A percentile compares a stretch with the other conserved stretches of the same genome.
Evolutionary conservation across 1,140 invertebrate genomes (phyloP).

Genomic region (Ectropis grisescens): DNA sequence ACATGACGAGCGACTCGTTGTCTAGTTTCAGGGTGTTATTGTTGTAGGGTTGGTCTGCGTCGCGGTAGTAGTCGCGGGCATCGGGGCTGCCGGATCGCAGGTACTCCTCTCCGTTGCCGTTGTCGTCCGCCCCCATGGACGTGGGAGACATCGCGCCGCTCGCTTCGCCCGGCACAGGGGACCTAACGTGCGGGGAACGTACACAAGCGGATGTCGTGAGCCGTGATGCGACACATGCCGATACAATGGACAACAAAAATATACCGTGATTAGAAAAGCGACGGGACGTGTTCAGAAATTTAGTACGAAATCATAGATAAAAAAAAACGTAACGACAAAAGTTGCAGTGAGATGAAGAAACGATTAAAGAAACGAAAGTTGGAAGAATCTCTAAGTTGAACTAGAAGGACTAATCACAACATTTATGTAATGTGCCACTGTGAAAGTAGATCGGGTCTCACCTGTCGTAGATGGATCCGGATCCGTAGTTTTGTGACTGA

Average conservation of each 20-base stretch:
- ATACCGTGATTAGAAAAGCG: slow-evolving; percentile 37
- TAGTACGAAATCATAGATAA: slow-evolving; percentile 13
- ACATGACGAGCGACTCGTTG: slow-evolving; percentile 59
- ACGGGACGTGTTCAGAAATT: slow-evolving; percentile 12
- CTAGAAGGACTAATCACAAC: slow-evolving; percentile 28
- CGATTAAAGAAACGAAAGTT: neutral
- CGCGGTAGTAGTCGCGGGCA: slow-evolving; percentile 51
- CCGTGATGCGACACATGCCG: slow-evolving; percentile 60
- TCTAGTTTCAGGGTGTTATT: slow-evolving; percentile 64
- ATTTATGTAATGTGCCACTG: slow-evolving; percentile 14
- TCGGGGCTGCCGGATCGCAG: slow-evolving; percentile 48
- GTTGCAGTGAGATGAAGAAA: slow-evolving; percentile 19
- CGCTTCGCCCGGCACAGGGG: slow-evolving; percentile 43
- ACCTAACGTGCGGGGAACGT: slow-evolving; percentile 49
- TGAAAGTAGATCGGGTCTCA: slow-evolving; percentile 27
- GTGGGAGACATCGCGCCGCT: slow-evolving; percentile 59
- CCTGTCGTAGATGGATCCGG: slow-evolving; percentile 84
- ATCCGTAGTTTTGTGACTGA: slow-evolving; percentile 79
- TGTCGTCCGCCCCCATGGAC: slow-evolving; percentile 39
- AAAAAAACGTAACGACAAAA: slow-evolving; percentile 14
- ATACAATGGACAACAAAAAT: slow-evolving; percentile 42
- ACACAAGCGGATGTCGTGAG: slow-evolving; percentile 62
- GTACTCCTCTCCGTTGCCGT: slow-evolving; percentile 49
- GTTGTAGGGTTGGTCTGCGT: slow-evolving; percentile 48
- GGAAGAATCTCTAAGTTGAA: slow-evolving; percentile 10